Evolutionary conservation across 1,140 invertebrate genomes (phyloP), one percentile per base, ranked within the genome.

Genomic region (Adoxophyes honmai): DNA sequence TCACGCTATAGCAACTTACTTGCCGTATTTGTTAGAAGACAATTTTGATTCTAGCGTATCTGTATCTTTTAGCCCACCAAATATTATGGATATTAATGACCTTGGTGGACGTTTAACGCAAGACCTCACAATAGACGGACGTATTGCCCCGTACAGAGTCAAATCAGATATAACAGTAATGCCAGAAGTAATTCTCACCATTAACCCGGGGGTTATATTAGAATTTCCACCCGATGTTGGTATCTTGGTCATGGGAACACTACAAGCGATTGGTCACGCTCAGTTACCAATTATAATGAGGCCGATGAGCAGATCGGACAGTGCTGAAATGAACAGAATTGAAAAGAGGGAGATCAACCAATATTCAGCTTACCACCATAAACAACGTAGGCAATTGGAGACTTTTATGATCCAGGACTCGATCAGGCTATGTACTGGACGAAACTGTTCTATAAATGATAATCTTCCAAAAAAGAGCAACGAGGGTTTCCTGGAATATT

Each of bases 151-250:
- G 0, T 99, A 98, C 73, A 78, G 95, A 6, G 91, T 99, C n/a
- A 90, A 92, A 65, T 93, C 95, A 0, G 99, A 99, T 84, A 92
- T 99, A 2, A 99, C 98, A 0, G 93, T 99, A 0, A 99, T 99
- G 98, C 98, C 98, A 0, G 94, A 93, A 59, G 92, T 93, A 0
- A 97, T 94, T 1, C 84, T 99, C 1, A 94, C 93, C 0, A 97
- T 99, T 58, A 92, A 94, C 57, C 94, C 97, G 2, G 98, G 98
- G 4, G 98, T 98, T 0, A 92, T 94, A 1, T 90, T 99, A 75
- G 97, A 99, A 88, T 99, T 99, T 85, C 94, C 94, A 44, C 97
- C 98, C 1, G 98, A 98, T 90, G 96, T 99, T 64, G 98, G 98
- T 0, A 98, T 99, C 61, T 89, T 99, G 7, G 98, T 99, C 4